Evolutionary conservation across 1,140 invertebrate species (phyloP), one percentile per base, ranked within the genome.

Genomic region (Leptoteleia sp.): DNA sequence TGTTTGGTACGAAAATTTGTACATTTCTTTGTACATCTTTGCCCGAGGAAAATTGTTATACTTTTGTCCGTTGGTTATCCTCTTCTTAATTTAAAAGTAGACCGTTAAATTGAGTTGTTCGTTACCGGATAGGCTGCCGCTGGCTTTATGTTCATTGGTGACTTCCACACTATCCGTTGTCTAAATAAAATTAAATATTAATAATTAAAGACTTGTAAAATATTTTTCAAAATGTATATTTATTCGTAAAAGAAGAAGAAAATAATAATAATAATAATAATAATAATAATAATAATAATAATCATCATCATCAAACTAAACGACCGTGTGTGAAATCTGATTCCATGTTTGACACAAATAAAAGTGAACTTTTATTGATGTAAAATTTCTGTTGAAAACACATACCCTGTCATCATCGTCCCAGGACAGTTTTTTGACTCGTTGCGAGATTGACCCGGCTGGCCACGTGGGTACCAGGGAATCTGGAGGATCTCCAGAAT

Each of bases 361-460:
- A 57, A 50, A 47, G n/a, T 9, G 9, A 40, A 61, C 40, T 52
- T 8, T 45, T 52, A 37, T 67, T 47, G 29, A 40, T 0, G 25
- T 12, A 25, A 33, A 8, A 55, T 50, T 59, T n/a, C n/a, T n/a
- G n/a, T n/a, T n/a, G 7, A 57, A 29, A 33, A 61, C 43, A 64
- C 38, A 50, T 82, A 89, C 87, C 72, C 81, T 84, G 16, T 90
- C 89, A 31, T 94, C 93, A 82, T 94, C 93, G 76, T 93, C 92
- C 93, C 93, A 94, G 40, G 93, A 94, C 9, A 94, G 85, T 80
- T 94, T 94, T 81, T 94, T 94, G 0, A 94, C 92, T 57, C 93
- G 89, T 43, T 91, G 89, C 0, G 93, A 92, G 15, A 92, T 91
- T 6, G 92, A 92, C 1, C 88, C 90, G 2, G 85, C 83, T 1